phyloP scores from a whole-genome alignment of 2,888 invertebrate genomes.

The Notodonta ziczac region DNA sequence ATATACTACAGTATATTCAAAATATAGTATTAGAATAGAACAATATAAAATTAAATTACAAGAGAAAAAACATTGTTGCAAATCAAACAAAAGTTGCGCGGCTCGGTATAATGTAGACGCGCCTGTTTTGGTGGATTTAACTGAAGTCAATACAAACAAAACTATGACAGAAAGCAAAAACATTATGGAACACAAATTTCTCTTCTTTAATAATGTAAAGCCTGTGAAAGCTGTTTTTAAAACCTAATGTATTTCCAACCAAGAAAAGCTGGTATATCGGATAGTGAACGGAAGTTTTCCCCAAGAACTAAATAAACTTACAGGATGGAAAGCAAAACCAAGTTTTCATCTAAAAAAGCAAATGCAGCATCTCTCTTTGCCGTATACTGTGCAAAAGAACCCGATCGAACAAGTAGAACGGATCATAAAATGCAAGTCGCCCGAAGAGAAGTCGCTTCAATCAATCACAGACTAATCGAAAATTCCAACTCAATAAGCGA shows the following conservation, averaged over 20 bases:
- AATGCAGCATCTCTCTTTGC: slow-evolving; percentile 43
- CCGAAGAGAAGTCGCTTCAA: slow-evolving; percentile 73
- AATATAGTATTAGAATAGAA: slow-evolving; percentile 15
- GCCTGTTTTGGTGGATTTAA: too few relatives aligned
- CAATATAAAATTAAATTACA: not conserved
- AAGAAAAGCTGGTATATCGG: slow-evolving; percentile 20
- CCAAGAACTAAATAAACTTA: slow-evolving; percentile 20
- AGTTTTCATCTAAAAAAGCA: slow-evolving; percentile 27
- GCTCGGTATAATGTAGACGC: too few relatives aligned
- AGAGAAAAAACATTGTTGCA: too few relatives aligned
- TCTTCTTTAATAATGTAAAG: not conserved
- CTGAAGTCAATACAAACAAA: too few relatives aligned
- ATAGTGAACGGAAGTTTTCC: slow-evolving; percentile 23
- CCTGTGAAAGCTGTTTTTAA: not conserved
- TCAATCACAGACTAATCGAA: slow-evolving; percentile 83
- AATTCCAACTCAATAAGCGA: slow-evolving; percentile 79
- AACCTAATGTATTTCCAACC: slow-evolving; percentile 9
- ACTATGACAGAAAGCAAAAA: too few relatives aligned
- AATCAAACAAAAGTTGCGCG: too few relatives aligned
- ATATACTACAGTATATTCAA: slow-evolving; percentile 57
- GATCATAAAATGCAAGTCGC: slow-evolving; percentile 80
- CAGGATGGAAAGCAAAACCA: slow-evolving; percentile 23
- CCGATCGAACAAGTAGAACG: slow-evolving; percentile 69
- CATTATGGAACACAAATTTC: not conserved
- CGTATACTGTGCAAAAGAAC: slow-evolving; percentile 53